Base-by-base conservation (phyloP, 2,113 vertebrate genomes). In the Acanthisitta chloris region DNA sequence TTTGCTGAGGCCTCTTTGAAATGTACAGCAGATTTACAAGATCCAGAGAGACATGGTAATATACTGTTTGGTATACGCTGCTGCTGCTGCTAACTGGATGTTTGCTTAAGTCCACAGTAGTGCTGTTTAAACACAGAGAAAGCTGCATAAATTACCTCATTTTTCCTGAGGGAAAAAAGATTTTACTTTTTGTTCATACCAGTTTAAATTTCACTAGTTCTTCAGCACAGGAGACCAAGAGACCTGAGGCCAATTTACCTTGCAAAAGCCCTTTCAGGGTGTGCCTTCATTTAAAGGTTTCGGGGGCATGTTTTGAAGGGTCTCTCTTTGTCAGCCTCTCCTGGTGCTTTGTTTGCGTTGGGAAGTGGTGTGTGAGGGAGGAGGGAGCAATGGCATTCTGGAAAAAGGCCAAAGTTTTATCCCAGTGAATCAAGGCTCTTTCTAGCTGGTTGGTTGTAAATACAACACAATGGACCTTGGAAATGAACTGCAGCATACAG, bases 1-100 rank as follows among this genome's bases (percentile, higher is more conserved):
- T 77, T 96, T 92, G 70, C 92, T 66, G 89, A 91, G 76, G 64
- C 29, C 64, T 69, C 34, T 55, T 96, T 86, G 43, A 88, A 80
- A 64, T 26, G 26, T 28, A 3, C 29, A 73, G 80, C 73, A 93
- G 89, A 59, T 78, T 90, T 96, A 66, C 42, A 81, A 14, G 54
- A 73, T 36, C 49, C 62, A 54, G 73, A 71, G 80, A 79, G 74
- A 78, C 21, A 3, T 1, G 29, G 36, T 38, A 77, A 71, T 59
- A 15, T 0, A 58, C 36, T 8, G 40, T 17, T 80, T 4, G 3
- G 28, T 54, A 34, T 72, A 25, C 1, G 12, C 72, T 92, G 88
- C 66, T 83, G 62, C 42, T 40, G 59, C 76, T 80, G 74, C 74
- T 72, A 64, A 17, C 78, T 90, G 78, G 18, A 9, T 87, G 42